Conservation (phyloP, 2,888 invertebrate species). For the Nemotelus nigrinus region DNA sequence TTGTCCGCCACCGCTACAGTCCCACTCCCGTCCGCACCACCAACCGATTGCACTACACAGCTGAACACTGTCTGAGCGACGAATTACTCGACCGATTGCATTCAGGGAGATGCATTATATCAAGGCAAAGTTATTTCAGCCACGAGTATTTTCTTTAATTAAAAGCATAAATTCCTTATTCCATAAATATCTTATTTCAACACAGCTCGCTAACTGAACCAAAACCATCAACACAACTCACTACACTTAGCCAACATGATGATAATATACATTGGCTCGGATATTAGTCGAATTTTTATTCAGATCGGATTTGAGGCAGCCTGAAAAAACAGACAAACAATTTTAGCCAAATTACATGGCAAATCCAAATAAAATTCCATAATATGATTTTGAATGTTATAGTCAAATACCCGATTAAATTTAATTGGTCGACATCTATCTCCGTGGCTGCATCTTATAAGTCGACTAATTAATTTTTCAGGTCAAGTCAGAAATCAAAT, state of each 20-base stretch:
- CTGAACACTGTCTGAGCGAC: no score
- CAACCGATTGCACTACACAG: no score
- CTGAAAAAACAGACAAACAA: background rate
- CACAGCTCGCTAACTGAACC: background rate
- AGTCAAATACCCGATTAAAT: constrained; percentile 38
- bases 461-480: constrained; percentile 35
- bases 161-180: constrained; percentile 37
- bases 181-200: constrained; percentile 39
- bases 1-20: constrained; percentile 1
- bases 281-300: constrained; percentile 6
- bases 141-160: constrained; percentile 36
- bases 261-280: no score
- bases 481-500: constrained; percentile 28
- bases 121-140: constrained; percentile 37
- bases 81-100: background rate
- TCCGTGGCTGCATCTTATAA: constrained; percentile 36
- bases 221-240: background rate
- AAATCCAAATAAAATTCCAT: constrained; percentile 24
- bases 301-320: background rate
- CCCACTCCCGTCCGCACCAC: background rate
- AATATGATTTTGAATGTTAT: constrained; percentile 32
- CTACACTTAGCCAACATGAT: no score
- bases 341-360: constrained; percentile 37
- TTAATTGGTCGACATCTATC: constrained; percentile 37
- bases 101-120: constrained; percentile 38